Evolutionary conservation across 2,797 vertebrate genomes (phyloP).

Genomic region (Brachyrhaphis roseni): DNA sequence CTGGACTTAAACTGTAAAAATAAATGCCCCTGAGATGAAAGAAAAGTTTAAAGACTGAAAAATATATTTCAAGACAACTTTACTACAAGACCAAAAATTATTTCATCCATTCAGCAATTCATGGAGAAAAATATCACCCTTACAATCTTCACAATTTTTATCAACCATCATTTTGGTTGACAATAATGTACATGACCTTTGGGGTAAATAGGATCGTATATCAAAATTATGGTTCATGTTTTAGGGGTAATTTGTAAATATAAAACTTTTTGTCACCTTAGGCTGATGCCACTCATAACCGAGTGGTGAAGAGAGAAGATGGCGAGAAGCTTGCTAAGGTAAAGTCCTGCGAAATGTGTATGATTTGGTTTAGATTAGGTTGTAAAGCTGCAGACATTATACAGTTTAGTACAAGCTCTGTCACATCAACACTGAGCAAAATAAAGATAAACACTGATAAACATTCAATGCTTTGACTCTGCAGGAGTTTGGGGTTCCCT

Average conservation of each 20-base stretch:
- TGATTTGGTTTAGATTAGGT: not conserved
- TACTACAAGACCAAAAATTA: not conserved
- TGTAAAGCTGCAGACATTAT: not conserved
- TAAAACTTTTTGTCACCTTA: constrained; percentile 57
- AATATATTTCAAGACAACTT: not conserved
- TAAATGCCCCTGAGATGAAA: not conserved
- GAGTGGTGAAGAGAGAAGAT: constrained; percentile 91
- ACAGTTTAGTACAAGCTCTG: not conserved
- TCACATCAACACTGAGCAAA: constrained; percentile 9
- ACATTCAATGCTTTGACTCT: constrained; percentile 41
- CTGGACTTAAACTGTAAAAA: not conserved
- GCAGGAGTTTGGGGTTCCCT: constrained; percentile 93
- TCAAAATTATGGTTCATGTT: not conserved
- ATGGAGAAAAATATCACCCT: not conserved
- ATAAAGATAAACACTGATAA: constrained; percentile 28
- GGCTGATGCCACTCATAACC: constrained; percentile 91
- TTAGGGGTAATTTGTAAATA: not conserved
- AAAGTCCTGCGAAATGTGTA: constrained; percentile 7
- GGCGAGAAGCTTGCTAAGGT: constrained; percentile 94
- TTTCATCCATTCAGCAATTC: not conserved
- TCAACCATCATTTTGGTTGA: not conserved
- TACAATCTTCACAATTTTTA: not conserved
- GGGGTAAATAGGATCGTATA: not conserved
- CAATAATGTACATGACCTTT: not conserved
- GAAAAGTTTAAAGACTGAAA: not conserved